phyloP scores from a whole-genome alignment of 1,140 invertebrate genomes.

The Xylocopa sonorina region DNA sequence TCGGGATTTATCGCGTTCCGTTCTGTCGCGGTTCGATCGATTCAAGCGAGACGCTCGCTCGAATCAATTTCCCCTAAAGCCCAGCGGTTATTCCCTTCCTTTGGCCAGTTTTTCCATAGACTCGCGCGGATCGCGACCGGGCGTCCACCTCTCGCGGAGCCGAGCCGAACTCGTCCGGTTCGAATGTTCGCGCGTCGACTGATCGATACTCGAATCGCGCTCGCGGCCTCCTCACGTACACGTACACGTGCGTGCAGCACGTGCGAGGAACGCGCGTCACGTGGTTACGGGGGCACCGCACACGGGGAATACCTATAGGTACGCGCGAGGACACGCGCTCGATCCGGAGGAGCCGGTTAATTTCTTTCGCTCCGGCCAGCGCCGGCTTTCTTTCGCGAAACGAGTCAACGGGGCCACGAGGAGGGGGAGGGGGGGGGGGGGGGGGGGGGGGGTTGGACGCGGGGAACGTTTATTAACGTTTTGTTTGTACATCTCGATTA shows the following conservation, averaged over 20 bases:
- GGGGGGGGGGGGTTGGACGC: too few species aligned
- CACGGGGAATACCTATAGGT: constrained; percentile 19
- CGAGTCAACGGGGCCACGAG: constrained; percentile 22
- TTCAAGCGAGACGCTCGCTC: constrained; percentile 27
- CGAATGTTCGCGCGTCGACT: constrained; percentile 28
- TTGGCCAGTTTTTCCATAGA: background rate
- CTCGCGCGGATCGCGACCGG: background rate
- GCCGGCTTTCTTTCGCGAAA: constrained; percentile 34
- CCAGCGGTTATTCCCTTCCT: background rate
- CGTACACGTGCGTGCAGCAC: constrained; percentile 44
- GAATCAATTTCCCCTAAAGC: background rate
- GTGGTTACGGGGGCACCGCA: constrained; percentile 2
- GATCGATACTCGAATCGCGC: constrained; percentile 46
- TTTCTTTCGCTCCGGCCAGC: constrained; percentile 30
- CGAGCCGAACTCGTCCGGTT: too few species aligned
- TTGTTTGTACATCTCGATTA: constrained; percentile 74
- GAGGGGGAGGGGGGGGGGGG: too few species aligned
- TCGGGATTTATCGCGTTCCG: constrained; percentile 38
- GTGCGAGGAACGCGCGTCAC: constrained; percentile 50
- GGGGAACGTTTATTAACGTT: constrained; percentile 65
- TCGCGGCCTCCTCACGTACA: constrained; percentile 37
- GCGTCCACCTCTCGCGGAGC: too few species aligned
- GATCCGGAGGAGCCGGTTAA: constrained; percentile 15
- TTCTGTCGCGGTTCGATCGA: constrained; percentile 32
- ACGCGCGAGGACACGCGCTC: constrained; percentile 11